Evolutionary conservation across 1,140 invertebrate species (phyloP), one percentile per base, ranked within the genome.

Genomic region (Hycleus phaleratus): DNA sequence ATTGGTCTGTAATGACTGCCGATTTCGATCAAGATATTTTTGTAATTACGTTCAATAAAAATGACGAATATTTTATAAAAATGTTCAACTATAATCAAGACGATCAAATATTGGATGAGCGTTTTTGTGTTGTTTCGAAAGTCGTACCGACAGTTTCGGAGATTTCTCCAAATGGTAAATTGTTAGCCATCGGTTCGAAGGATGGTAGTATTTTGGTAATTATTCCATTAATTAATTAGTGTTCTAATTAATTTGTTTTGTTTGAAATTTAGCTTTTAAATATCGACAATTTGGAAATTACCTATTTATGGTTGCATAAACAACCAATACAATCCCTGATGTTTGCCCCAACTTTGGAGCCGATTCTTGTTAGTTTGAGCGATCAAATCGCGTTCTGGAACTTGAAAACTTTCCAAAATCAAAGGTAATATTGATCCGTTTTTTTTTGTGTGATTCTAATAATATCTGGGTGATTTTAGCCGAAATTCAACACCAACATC

Each of bases 361-460:
- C 61, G 11, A 55, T 61, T 48, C 46, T 65, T 39, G 55, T 65
- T 6, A 65, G 64, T 56, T 24, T 65, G 6, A 54, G 64, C 4
- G 58, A 58, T 39, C 53, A 63, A 39, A 57, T 65, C 6, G 58
- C 60, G 0, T 62, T 57, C 58, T 65, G 63, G 63, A 63, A 62
- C 45, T 50, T 63, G 4, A 53, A 26, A 39, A 12, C 32, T 10
- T 60, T 62, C 18, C 39, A 49, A 42, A 46, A 62, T 3, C 43
- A 61, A 25, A 61, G 60, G 60, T 62, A 42, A 47, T 18, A 18
- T 18, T 18, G 18, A 18, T 18, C 32, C 0, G 32, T 4, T 32
- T 32, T 32, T 0, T 32, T 2, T 32, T 32, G 7, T 5, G 7
- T 0, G 7, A 7, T 32, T 5, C 7, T 32, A 32, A 32, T 5